Evolutionary conservation across 2,113 vertebrate genomes (phyloP).

Genomic region (Vidua macroura): DNA sequence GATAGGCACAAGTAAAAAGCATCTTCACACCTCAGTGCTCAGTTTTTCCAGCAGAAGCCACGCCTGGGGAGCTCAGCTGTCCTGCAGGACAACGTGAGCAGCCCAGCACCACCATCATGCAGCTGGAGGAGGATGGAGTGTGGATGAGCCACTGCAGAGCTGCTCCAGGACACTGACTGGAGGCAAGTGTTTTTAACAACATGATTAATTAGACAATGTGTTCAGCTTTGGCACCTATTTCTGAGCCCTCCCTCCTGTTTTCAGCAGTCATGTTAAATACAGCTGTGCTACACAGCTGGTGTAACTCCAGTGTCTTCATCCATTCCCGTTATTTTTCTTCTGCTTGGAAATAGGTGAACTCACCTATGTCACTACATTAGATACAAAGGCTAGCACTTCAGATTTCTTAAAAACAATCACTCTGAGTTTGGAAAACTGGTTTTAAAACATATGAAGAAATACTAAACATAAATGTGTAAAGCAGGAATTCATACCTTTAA

Average conservation of each 20-base stretch:
- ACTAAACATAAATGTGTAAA: constrained; percentile 50
- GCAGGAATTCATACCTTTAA: constrained; percentile 50
- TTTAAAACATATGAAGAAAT: constrained; percentile 15
- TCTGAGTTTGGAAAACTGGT: constrained; percentile 18
- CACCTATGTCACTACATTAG: neutral
- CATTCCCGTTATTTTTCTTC: neutral
- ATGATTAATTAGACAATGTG: neutral
- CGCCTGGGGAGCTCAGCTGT: neutral
- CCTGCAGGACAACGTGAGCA: neutral
- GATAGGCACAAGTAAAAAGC: constrained; percentile 61
- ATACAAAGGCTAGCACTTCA: constrained; percentile 48
- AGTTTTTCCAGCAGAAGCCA: neutral
- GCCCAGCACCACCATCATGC: neutral
- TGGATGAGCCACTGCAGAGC: neutral
- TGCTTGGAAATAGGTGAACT: constrained; percentile 5
- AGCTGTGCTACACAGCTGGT: neutral
- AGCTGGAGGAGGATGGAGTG: neutral
- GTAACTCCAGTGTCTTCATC: neutral
- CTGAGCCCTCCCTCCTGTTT: neutral
- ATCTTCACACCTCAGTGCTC: constrained; percentile 5
- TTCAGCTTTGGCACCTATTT: constrained; percentile 62
- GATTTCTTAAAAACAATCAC: constrained; percentile 50
- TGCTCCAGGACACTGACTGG: neutral
- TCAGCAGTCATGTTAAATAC: neutral
- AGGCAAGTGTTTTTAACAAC: neutral